Evolutionary conservation across 2,797 vertebrate species (phyloP), one percentile per base, ranked within the genome.

Genomic region (Neopelma chrysocephalum): DNA sequence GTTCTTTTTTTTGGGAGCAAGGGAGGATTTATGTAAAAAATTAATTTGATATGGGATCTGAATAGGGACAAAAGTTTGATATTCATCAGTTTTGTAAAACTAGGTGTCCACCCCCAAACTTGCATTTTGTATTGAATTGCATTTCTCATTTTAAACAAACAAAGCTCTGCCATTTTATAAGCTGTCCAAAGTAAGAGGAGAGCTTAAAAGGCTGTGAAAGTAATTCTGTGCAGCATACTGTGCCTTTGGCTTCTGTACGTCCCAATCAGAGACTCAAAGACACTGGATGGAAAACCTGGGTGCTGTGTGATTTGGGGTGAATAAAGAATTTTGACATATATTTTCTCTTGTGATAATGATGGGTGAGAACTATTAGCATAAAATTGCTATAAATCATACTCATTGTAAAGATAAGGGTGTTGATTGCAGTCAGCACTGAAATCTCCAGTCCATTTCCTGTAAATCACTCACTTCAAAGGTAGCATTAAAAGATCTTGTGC

Each of bases 401-500:
- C 25, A 62, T 82, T 95, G 43, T 92, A 65, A 82, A 89, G n/a
- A 53, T 70, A 92, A 90, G 71, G 42, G 40, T 21, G 23, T 40
- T 92, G 73, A 90, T 62, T 90, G 87, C 58, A 89, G 61, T 84
- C 77, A 93, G 47, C 45, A 45, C 31, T 79, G 58, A 92, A 93
- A 89, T 87, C 54, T 57, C n/a, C 19, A 38, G 31, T 21, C 29
- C 58, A 72, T 84, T 88, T 89, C 42, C 68, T 82, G 56, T 60
- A 87, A 93, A 90, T 84, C 72, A 54, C 53, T 77, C 12, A 61
- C 56, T 64, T 82, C 51, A 90, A 73, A 87, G 34, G 27, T 54
- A 29, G 48, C 61, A 78, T 88, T 57, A 48, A 61, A 87, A 87
- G 56, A 56, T 78, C 19, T 56, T 77, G 36, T 45, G 12, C 19